Evolutionary conservation across 2,888 invertebrate genomes (phyloP).

Genomic region (Scaptomyza parva): DNA sequence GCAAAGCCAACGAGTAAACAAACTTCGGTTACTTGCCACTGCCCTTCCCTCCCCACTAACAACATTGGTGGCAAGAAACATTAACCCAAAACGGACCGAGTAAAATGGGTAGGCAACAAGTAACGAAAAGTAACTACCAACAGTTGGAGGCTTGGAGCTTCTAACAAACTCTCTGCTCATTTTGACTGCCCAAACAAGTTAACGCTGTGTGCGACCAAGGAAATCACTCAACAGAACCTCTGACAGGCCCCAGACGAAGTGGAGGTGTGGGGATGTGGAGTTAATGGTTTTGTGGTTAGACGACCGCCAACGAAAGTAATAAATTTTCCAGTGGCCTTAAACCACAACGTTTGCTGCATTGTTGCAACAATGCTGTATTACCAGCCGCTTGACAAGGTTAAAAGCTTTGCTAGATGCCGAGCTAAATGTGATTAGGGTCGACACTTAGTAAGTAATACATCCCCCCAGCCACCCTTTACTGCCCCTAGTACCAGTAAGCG

Average conservation of each 20-base stretch:
- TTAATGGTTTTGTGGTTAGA: constrained; percentile 9
- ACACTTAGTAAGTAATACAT: constrained; percentile 25
- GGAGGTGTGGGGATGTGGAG: background rate
- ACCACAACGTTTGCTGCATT: constrained; percentile 50
- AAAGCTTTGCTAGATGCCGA: constrained; percentile 33
- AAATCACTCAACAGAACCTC: constrained; percentile 68
- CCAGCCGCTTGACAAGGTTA: constrained; percentile 47
- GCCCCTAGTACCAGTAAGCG: background rate
- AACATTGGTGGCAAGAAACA: background rate
- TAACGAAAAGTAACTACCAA: constrained; percentile 20
- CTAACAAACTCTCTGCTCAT: constrained; percentile 43
- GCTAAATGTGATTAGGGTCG: constrained; percentile 63
- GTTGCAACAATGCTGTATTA: constrained; percentile 43
- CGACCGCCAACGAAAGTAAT: constrained; percentile 56
- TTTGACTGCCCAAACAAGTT: constrained; percentile 61
- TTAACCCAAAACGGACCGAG: background rate
- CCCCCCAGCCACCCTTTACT: constrained; percentile 1
- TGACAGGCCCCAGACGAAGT: constrained; percentile 7
- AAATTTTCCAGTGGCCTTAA: constrained; percentile 61
- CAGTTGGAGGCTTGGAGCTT: constrained; percentile 22
- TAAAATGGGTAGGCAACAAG: constrained; percentile 50
- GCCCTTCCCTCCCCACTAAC: background rate
- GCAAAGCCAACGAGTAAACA: constrained; percentile 38
- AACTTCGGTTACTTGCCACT: constrained; percentile 17
- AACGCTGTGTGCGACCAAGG: constrained; percentile 49